Conservation (phyloP, 2,797 vertebrate species). For the Todus mexicanus region DNA sequence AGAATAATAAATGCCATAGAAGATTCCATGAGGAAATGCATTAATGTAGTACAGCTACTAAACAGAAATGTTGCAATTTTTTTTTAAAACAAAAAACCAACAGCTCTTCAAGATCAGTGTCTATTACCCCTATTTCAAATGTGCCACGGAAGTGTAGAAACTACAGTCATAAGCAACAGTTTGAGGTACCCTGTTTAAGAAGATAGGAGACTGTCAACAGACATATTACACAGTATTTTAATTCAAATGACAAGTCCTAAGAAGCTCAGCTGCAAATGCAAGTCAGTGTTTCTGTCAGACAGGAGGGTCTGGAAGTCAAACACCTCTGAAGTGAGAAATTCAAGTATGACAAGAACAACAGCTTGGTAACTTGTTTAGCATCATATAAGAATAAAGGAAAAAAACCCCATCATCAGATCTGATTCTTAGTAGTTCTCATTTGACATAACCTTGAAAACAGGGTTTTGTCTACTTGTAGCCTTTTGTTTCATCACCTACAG, state of each 20-base stretch:
- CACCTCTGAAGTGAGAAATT: background rate
- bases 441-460: background rate
- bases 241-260: background rate
- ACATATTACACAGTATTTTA: background rate
- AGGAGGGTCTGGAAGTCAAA: background rate
- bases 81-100: background rate
- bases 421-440: background rate
- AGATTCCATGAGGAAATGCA: background rate
- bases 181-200: background rate
- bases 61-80: background rate
- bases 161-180: background rate
- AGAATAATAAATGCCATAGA: background rate
- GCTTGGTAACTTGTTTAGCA: background rate
- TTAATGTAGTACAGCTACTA: background rate
- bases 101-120: background rate
- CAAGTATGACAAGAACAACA: background rate
- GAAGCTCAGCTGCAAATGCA: background rate
- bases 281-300: background rate
- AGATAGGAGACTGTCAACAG: background rate
- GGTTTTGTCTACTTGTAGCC: background rate
- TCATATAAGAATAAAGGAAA: background rate
- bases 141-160: background rate
- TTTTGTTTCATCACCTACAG: background rate
- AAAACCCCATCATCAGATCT: background rate
- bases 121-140: background rate